Evolutionary conservation across 2,113 vertebrate genomes (phyloP).

Genomic region (Rhynchomys soricoides): DNA sequence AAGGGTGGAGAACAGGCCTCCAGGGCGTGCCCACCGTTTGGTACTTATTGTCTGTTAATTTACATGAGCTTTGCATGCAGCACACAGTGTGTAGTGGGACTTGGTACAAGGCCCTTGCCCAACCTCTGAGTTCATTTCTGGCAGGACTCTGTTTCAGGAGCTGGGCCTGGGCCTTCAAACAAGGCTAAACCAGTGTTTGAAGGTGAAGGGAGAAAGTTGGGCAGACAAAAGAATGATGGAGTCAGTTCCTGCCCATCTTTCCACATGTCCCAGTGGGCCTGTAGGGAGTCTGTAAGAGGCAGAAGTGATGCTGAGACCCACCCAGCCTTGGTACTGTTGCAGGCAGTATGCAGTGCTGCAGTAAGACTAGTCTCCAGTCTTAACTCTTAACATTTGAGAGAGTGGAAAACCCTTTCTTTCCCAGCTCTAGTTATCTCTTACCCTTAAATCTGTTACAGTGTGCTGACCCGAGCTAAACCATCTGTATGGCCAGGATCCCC

Average conservation of each 20-base stretch:
- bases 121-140: background rate
- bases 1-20: accelerated
- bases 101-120: background rate
- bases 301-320: background rate
- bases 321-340: background rate
- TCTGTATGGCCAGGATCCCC: background rate
- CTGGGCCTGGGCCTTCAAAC: background rate
- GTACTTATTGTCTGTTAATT: too few relatives aligned
- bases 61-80: accelerated
- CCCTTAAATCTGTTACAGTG: background rate
- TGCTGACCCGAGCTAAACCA: background rate
- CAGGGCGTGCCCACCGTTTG: accelerated
- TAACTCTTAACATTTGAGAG: too few relatives aligned
- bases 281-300: background rate
- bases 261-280: background rate
- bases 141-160: background rate
- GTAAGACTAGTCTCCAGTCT: background rate
- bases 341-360: accelerated
- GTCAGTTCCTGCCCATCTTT: background rate
- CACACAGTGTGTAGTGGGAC: background rate
- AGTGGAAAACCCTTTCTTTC: accelerated
- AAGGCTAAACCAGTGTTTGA: background rate
- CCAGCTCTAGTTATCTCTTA: accelerated
- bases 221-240: background rate
- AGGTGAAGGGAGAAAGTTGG: accelerated